Conservation (phyloP, 2,888 invertebrate species). For the Tillus elongatus region DNA sequence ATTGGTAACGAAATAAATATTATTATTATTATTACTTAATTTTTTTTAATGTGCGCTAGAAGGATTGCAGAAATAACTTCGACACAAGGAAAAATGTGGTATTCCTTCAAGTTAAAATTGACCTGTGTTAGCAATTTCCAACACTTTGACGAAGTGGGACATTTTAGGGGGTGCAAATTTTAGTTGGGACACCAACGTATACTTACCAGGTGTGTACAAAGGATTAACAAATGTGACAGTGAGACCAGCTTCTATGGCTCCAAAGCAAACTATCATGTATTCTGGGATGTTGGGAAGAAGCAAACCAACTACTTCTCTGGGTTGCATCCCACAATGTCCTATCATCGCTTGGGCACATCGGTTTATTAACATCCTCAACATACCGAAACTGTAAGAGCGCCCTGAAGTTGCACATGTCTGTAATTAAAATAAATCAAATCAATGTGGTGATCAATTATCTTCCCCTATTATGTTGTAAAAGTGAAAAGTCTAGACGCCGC, state of each 20-base stretch:
- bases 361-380: conserved; percentile 50
- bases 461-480: not conserved
- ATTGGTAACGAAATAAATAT: too few species aligned
- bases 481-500: too few species aligned
- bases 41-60: too few species aligned
- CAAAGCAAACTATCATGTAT: conserved; percentile 56
- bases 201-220: conserved; percentile 55
- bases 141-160: too few species aligned
- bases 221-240: conserved; percentile 62
- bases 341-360: conserved; percentile 51
- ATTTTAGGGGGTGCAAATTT: too few species aligned
- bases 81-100: too few species aligned
- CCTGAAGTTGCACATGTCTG: conserved; percentile 63
- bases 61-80: too few species aligned
- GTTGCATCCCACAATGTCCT: conserved; percentile 47
- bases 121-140: too few species aligned
- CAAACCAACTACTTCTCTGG: conserved; percentile 56
- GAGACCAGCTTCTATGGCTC: conserved; percentile 56
- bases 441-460: not conserved
- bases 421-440: too few species aligned
- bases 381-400: conserved; percentile 54
- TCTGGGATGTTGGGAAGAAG: conserved; percentile 64
- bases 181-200: too few species aligned
- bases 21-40: too few species aligned
- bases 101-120: too few species aligned